A percentile compares a stretch with the other conserved stretches of the same genome.
These are phyloP conservation scores for Drosophila emarginata DNA, from an alignment of 2,888 invertebrate genomes.

Conservation along the genomic window DNA sequence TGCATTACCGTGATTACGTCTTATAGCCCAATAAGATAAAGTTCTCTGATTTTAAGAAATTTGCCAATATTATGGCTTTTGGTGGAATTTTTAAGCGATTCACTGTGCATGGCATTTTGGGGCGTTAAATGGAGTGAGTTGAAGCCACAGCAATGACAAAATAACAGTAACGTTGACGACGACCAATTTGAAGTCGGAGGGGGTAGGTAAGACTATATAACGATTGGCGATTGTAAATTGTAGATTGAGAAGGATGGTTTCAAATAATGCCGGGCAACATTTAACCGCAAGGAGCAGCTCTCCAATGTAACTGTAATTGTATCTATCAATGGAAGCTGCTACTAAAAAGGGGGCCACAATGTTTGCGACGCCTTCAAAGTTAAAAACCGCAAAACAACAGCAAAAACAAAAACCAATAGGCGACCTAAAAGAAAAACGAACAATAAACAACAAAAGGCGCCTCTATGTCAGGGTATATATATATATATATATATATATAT, in stretches of 20 bases:
- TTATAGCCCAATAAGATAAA: not conserved
- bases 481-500: slow-evolving; percentile 31
- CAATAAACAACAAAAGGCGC: slow-evolving; percentile 40
- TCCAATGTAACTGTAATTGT: slow-evolving; percentile 66
- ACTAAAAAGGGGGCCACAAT: slow-evolving; percentile 36
- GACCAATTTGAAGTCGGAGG: slow-evolving; percentile 3
- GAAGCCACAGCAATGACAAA: slow-evolving; percentile 44
- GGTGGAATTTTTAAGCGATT: not conserved
- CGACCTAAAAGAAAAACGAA: slow-evolving; percentile 1
- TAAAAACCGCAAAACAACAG: slow-evolving; percentile 63
- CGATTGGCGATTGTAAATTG: not conserved
- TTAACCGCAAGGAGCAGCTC: slow-evolving; percentile 38
- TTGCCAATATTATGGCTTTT: not conserved
- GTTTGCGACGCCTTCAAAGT: slow-evolving; percentile 49
- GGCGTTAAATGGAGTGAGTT: not conserved
- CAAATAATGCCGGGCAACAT: slow-evolving; percentile 17
- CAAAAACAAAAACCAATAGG: slow-evolving; percentile 41
- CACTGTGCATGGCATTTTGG: not conserved
- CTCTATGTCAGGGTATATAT: slow-evolving; percentile 46
- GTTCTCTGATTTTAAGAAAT: not conserved
- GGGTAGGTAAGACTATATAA: too few relatives aligned
- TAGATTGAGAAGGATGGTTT: slow-evolving; percentile 1
- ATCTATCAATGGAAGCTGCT: slow-evolving; percentile 52
- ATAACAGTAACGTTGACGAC: slow-evolving; percentile 57
- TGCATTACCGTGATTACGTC: too few relatives aligned